These are phyloP conservation scores for Dromaius novaehollandiae DNA, from an alignment of 2,113 vertebrate genomes.

Conservation along the genomic window DNA sequence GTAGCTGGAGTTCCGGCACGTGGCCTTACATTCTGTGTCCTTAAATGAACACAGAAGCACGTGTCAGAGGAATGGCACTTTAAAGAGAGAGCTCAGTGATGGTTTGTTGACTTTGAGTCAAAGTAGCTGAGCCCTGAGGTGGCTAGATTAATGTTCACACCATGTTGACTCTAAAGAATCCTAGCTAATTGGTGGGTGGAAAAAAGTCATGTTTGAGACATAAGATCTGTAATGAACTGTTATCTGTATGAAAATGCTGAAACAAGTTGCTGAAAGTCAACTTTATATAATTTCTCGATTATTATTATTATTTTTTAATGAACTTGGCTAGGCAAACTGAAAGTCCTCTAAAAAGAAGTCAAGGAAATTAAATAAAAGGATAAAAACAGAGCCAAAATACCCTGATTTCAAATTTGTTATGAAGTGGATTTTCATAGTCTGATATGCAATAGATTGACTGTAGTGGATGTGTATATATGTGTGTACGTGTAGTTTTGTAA, in stretches of 20 bases:
- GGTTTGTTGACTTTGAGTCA: not conserved
- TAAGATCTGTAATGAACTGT: not conserved
- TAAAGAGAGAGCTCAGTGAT: not conserved
- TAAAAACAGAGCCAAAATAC: not conserved
- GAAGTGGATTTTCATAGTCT: not conserved
- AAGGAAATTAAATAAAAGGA: rapidly evolving
- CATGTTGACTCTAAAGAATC: not conserved
- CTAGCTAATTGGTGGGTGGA: not conserved
- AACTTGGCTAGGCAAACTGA: not conserved
- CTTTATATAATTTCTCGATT: rapidly evolving
- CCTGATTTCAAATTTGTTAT: not conserved
- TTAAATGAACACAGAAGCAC: rapidly evolving
- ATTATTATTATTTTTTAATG: not conserved
- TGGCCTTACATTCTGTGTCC: too few species aligned
- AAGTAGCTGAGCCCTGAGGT: not conserved
- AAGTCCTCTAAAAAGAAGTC: not conserved
- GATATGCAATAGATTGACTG: not conserved
- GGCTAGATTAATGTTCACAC: rapidly evolving
- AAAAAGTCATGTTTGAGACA: not conserved
- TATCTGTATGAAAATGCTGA: not conserved
- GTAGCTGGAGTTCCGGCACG: not conserved
- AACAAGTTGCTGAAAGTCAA: not conserved
- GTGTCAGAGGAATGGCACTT: rapidly evolving
- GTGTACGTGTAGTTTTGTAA: not conserved
- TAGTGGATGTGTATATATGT: rapidly evolving